Evolutionary conservation across 1,140 invertebrate species (phyloP).

Genomic region (Gryon sp.): DNA sequence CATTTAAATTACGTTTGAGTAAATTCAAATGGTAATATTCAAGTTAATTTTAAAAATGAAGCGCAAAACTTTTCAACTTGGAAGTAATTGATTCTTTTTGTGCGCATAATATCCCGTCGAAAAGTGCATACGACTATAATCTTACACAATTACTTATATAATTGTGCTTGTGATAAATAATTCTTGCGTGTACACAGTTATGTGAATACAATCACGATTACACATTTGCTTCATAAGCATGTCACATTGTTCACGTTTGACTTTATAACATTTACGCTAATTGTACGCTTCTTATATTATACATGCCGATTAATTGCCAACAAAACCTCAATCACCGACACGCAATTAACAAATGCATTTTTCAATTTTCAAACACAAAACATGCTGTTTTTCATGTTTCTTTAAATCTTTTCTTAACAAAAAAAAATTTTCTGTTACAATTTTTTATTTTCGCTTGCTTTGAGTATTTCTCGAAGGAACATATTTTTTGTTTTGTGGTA

Average conservation of each 20-base stretch:
- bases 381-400: no score
- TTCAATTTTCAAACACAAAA: no score
- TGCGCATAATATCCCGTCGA: slow-evolving; percentile 44
- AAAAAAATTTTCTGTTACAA: no score
- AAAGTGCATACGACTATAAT: slow-evolving; percentile 34
- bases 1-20: no score
- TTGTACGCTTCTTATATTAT: slow-evolving; percentile 57
- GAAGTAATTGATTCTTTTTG: slow-evolving; percentile 58
- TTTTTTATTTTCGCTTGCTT: slow-evolving; percentile 45
- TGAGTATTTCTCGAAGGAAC: no score
- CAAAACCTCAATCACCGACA: slow-evolving; percentile 48
- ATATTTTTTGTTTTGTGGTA: no score
- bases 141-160: slow-evolving; percentile 53
- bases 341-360: slow-evolving; percentile 45
- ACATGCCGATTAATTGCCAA: slow-evolving; percentile 58
- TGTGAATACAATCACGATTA: slow-evolving; percentile 59
- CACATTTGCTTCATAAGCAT: slow-evolving; percentile 59
- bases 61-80: no score
- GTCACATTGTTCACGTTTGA: slow-evolving; percentile 61
- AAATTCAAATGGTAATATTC: no score
- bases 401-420: no score
- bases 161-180: slow-evolving; percentile 60
- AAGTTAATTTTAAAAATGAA: no score
- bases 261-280: slow-evolving; percentile 54
- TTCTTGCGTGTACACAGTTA: slow-evolving; percentile 63